phyloP scores from a whole-genome alignment of 1,140 invertebrate genomes.

The Proctacanthus coquilletti region DNA sequence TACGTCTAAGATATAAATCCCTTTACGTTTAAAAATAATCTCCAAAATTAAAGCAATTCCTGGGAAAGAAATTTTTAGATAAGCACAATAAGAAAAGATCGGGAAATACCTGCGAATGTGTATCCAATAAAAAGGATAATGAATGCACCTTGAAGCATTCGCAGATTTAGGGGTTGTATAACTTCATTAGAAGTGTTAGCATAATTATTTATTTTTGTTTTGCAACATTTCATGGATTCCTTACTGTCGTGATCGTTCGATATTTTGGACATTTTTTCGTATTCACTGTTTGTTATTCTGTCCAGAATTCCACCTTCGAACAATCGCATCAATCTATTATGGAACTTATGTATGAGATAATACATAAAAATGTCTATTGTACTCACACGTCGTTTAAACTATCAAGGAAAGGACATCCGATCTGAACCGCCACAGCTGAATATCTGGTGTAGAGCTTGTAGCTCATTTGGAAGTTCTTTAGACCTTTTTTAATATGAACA shows the following conservation, averaged over 20 bases:
- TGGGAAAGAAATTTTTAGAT: no score
- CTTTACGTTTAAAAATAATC: no score
- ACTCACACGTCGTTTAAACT: conserved; percentile 52
- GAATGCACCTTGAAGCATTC: conserved; percentile 49
- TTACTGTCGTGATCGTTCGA: not conserved
- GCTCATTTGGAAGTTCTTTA: conserved; percentile 51
- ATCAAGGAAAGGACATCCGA: conserved; percentile 50
- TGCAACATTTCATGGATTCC: conserved; percentile 14
- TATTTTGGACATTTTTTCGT: conserved; percentile 41
- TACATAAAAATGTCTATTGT: no score
- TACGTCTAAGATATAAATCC: no score
- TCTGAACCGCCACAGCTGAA: conserved; percentile 55
- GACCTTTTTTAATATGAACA: conserved; percentile 27
- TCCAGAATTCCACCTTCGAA: conserved; percentile 54
- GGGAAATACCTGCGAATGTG: conserved; percentile 14
- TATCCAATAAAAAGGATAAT: conserved; percentile 43
- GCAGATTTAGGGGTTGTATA: conserved; percentile 42
- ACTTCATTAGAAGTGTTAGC: no score
- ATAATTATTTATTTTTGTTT: conserved; percentile 10
- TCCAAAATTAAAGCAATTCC: no score
- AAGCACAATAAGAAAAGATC: no score
- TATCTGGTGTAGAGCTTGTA: conserved; percentile 55
- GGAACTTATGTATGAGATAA: no score
- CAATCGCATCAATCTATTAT: conserved; percentile 49
- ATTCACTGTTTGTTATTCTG: conserved; percentile 53